These are phyloP conservation scores for Trachurus trachurus DNA, from an alignment of 2,797 vertebrate species.

Conservation along the genomic window DNA sequence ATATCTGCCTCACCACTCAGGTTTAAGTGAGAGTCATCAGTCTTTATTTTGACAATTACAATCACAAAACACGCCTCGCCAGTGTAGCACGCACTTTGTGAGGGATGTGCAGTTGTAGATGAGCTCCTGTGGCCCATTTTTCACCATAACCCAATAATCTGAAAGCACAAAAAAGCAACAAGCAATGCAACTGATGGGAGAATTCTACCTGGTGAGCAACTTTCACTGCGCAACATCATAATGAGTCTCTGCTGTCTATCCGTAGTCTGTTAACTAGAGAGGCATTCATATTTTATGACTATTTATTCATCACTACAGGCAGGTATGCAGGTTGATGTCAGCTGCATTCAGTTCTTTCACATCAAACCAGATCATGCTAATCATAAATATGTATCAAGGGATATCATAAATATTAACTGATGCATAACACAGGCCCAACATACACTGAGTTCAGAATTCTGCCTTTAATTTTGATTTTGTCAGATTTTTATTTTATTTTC, in stretches of 20 bases:
- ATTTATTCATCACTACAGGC: constrained; percentile 39
- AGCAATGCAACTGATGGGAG: neutral
- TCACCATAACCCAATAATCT: constrained; percentile 25
- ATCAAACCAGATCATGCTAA: constrained; percentile 42
- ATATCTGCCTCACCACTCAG: neutral
- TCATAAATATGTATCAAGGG: constrained; percentile 56
- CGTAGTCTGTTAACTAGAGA: constrained; percentile 26
- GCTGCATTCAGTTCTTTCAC: constrained; percentile 32
- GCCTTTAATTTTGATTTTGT: constrained; percentile 15
- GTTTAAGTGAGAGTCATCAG: constrained; percentile 15
- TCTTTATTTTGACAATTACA: constrained; percentile 36
- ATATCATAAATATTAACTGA: constrained; percentile 50
- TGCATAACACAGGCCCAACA: neutral
- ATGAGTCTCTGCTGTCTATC: constrained; percentile 32
- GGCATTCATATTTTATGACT: constrained; percentile 47
- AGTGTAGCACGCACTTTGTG: constrained; percentile 3
- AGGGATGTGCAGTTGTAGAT: constrained; percentile 19
- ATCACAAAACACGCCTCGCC: constrained; percentile 11
- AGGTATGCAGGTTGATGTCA: constrained; percentile 46
- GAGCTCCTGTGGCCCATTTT: constrained; percentile 28
- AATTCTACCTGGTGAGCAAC: constrained; percentile 3
- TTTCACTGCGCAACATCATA: constrained; percentile 19
- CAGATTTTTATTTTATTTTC: neutral
- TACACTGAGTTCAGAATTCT: constrained; percentile 15
- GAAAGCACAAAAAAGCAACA: neutral